These are phyloP conservation scores for Polydrusus pterygomalis DNA, from an alignment of 2,888 invertebrate species.

Conservation along the genomic window DNA sequence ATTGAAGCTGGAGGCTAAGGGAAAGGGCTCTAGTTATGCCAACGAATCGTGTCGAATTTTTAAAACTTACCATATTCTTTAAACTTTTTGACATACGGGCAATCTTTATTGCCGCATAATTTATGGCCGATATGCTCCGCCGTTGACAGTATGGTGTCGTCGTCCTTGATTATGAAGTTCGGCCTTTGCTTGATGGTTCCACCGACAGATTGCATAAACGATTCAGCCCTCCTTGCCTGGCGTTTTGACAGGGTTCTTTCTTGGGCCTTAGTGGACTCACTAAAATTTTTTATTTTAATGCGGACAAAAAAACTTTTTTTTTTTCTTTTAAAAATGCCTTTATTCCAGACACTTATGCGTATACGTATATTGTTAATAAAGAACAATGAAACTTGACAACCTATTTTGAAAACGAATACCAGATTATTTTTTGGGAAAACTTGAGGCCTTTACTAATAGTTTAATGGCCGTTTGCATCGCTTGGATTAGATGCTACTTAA, in stretches of 20 bases:
- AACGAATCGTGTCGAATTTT: neutral
- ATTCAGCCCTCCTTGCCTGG: neutral
- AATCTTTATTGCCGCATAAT: slow-evolving; percentile 66
- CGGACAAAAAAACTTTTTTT: too few relatives aligned
- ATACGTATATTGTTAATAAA: too few relatives aligned
- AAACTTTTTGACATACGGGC: slow-evolving; percentile 69
- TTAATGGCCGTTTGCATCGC: too few relatives aligned
- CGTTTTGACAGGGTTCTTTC: slow-evolving; percentile 32
- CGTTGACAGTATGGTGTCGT: slow-evolving; percentile 59
- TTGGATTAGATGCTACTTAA: too few relatives aligned
- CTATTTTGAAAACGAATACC: too few relatives aligned
- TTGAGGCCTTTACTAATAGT: too few relatives aligned
- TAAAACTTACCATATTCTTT: slow-evolving; percentile 66
- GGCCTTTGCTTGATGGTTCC: slow-evolving; percentile 3
- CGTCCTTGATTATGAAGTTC: neutral
- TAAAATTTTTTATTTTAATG: slow-evolving; percentile 6
- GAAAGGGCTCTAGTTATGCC: too few relatives aligned
- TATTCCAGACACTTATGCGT: too few relatives aligned
- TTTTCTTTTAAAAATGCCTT: too few relatives aligned
- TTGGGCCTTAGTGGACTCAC: slow-evolving; percentile 53
- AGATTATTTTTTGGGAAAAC: too few relatives aligned
- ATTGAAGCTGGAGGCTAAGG: too few relatives aligned
- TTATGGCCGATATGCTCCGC: slow-evolving; percentile 63
- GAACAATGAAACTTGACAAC: too few relatives aligned
- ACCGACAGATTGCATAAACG: slow-evolving; percentile 32